Base-by-base conservation (phyloP, 2,888 invertebrate genomes). In the Eumerus sabulonum region DNA sequence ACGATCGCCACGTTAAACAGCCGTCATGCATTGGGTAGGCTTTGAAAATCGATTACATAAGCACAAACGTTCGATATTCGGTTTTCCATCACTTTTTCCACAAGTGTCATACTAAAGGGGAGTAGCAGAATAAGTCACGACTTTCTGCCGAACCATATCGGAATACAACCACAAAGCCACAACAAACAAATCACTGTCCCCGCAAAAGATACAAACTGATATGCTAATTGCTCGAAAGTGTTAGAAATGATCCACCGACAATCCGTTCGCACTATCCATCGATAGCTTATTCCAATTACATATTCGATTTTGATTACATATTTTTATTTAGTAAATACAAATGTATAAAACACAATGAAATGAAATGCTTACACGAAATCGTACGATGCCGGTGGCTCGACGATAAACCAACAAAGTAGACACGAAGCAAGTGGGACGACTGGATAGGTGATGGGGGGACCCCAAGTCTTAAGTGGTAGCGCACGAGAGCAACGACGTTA, bases 291-390 rank as follows among this genome's bases (percentile, higher is more conserved):
- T 7, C 9, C 42, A 12, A 42, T 12, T 42, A 7, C 27, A 27
- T n/a, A n/a, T n/a, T n/a, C n/a, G n/a, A n/a, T n/a, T n/a, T n/a
- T n/a, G n/a, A n/a, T n/a, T n/a, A n/a, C n/a, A n/a, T n/a, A n/a
- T n/a, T n/a, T n/a, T n/a, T n/a, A n/a, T n/a, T n/a, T n/a, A n/a
- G n/a, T n/a, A n/a, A n/a, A n/a, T n/a, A n/a, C n/a, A n/a, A n/a
- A n/a, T n/a, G n/a, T n/a, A n/a, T n/a, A n/a, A n/a, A 40, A 40
- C 3, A 40, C 1, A 40, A 11, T 40, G 40, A 11, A 40, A 40
- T 66, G 12, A 18, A 63, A 51, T 63, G 62, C 77, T 77, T 77
- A 77, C 77, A 64, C 53, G 44, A 73, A 77, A 73, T 73, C 73
- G 77, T 57, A 68, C 57, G 77, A 73, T 67, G 57, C 62, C 67